Evolutionary conservation across 2,888 invertebrate species (phyloP).

Genomic region (Resseliella maxima): DNA sequence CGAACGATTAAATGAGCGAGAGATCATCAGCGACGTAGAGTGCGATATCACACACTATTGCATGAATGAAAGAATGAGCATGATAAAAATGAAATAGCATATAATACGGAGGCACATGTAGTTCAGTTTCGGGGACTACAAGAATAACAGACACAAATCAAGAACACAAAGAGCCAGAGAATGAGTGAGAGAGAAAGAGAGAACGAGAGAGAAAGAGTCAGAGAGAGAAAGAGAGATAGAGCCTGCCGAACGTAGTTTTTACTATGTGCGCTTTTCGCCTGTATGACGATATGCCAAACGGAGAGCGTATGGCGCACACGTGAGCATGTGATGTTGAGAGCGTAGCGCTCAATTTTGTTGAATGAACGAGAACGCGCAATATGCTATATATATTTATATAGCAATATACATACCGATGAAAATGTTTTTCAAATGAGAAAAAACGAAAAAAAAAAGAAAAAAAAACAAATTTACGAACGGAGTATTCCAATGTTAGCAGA

Average conservation of each 20-base stretch:
- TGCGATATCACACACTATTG: background rate
- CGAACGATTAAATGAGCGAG: background rate
- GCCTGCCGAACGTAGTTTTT: background rate
- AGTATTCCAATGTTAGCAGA: background rate
- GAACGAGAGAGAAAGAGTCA: too few relatives aligned
- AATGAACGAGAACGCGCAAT: constrained; percentile 39
- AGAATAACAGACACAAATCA: background rate
- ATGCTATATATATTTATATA: too few relatives aligned
- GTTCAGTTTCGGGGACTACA: background rate
- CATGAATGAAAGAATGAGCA: background rate
- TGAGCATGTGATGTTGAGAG: constrained; percentile 38
- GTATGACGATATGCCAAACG: background rate
- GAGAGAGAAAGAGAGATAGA: background rate
- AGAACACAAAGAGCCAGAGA: background rate
- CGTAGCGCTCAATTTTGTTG: constrained; percentile 13
- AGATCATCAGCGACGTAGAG: background rate
- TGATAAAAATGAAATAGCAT: constrained; percentile 9
- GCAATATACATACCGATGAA: background rate
- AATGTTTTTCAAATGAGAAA: background rate
- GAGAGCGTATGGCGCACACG: constrained; percentile 41
- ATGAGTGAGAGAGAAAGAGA: too few relatives aligned
- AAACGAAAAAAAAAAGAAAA: background rate
- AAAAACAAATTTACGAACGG: background rate
- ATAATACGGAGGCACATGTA: background rate
- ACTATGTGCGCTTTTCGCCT: background rate